Percentiles rank a stretch among this genome's conserved stretches.
Conservation (phyloP, 2,888 invertebrate genomes). For the Euspilapteryx auroguttella region DNA sequence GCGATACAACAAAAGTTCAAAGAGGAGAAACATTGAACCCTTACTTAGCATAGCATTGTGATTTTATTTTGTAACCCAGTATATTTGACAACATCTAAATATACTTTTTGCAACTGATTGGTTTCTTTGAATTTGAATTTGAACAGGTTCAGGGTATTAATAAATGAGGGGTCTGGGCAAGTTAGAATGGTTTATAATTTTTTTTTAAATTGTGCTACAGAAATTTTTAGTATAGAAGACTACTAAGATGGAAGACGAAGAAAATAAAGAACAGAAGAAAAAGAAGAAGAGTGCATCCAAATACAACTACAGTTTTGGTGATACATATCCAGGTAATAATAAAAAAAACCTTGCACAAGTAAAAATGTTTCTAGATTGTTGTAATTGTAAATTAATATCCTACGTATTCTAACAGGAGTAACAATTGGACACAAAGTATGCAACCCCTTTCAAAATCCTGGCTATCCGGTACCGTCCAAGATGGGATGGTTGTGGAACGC, state of each 20-base stretch:
- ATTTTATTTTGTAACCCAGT: slow-evolving; percentile 55
- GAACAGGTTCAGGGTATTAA: no score
- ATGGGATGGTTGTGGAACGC: slow-evolving; percentile 73
- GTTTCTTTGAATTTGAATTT: no score
- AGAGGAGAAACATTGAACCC: slow-evolving; percentile 15
- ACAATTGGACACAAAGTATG: slow-evolving; percentile 61
- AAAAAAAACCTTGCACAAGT: background rate
- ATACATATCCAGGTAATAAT: slow-evolving; percentile 47
- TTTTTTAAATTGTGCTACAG: no score
- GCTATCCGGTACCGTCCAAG: slow-evolving; percentile 56
- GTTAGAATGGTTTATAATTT: no score
- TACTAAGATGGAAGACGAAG: slow-evolving; percentile 29
- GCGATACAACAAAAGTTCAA: slow-evolving; percentile 35
- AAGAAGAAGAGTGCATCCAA: slow-evolving; percentile 42
- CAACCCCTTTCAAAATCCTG: slow-evolving; percentile 29
- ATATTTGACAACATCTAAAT: slow-evolving; percentile 14
- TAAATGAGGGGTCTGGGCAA: no score
- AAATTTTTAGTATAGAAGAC: background rate
- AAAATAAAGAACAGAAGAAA: slow-evolving; percentile 29
- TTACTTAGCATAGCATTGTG: slow-evolving; percentile 8
- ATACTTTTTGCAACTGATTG: slow-evolving; percentile 1
- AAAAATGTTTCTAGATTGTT: no score
- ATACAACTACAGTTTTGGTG: slow-evolving; percentile 53
- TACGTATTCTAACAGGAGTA: slow-evolving; percentile 34
- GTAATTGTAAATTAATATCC: no score